phyloP scores from a whole-genome alignment of 2,797 vertebrate species.

The Micropoecilia bifurca region DNA sequence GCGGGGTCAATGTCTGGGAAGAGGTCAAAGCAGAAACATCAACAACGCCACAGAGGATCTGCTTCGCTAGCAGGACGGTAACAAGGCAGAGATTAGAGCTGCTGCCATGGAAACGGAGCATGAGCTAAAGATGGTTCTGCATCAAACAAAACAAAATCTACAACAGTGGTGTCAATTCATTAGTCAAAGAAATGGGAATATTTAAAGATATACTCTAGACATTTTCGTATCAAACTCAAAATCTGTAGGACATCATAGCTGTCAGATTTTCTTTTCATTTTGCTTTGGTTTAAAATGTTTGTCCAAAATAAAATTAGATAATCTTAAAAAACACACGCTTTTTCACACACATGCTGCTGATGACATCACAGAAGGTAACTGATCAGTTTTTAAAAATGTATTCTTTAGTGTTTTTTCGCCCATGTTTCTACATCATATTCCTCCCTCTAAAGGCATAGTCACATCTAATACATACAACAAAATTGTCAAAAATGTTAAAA shows the following conservation, averaged over 20 bases:
- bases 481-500: neutral
- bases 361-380: neutral
- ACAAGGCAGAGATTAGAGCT: slow-evolving; percentile 7
- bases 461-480: neutral
- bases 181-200: neutral
- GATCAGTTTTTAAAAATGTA: neutral
- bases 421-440: neutral
- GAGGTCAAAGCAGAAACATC: slow-evolving; percentile 28
- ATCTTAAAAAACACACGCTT: neutral
- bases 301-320: neutral
- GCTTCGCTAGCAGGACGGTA: slow-evolving; percentile 5
- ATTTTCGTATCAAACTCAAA: neutral
- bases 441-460: neutral
- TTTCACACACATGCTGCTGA: neutral
- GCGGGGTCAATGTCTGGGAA: slow-evolving; percentile 25
- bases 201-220: neutral
- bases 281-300: neutral
- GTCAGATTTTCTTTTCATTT: neutral
- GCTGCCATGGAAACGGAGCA: neutral
- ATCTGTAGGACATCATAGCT: neutral
- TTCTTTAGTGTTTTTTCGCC: too few relatives aligned
- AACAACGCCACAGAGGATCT: slow-evolving; percentile 20
- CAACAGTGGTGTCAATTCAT: neutral
- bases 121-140: neutral
- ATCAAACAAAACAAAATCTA: neutral